Percentiles rank a stretch among this genome's conserved stretches.
Conservation (phyloP, 2,888 invertebrate species). For the Ornithoptera priamus region DNA sequence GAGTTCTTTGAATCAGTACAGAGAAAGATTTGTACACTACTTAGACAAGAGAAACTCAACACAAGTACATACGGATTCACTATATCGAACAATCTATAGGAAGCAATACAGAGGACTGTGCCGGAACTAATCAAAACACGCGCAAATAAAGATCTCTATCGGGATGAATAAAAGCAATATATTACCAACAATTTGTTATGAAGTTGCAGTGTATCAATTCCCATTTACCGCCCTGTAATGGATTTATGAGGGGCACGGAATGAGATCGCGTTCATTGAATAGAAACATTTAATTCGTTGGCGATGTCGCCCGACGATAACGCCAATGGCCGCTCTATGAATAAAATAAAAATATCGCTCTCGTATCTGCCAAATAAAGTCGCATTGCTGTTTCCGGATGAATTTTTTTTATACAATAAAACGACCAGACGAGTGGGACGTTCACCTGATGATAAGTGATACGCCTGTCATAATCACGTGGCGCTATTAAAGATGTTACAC, state of each 20-base stretch:
- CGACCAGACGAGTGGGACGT: no score
- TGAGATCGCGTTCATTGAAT: conserved; percentile 67
- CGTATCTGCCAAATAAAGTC: neutral
- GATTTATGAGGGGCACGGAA: conserved; percentile 67
- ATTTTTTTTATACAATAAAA: neutral
- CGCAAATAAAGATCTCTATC: conserved; percentile 67
- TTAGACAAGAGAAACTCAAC: no score
- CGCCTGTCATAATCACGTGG: no score
- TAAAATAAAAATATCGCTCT: conserved; percentile 7
- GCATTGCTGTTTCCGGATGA: neutral
- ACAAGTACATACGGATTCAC: no score
- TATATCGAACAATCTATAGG: neutral
- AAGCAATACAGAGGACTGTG: neutral
- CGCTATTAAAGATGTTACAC: no score
- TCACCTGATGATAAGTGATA: no score
- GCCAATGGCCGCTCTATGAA: conserved; percentile 6
- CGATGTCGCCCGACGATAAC: conserved; percentile 48
- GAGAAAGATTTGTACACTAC: no score
- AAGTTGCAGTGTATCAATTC: conserved; percentile 50
- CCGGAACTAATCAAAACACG: conserved; percentile 47
- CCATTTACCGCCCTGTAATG: conserved; percentile 60
- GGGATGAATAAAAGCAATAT: conserved; percentile 58
- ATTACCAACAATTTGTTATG: conserved; percentile 55
- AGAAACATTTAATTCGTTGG: conserved; percentile 54
- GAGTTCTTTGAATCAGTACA: no score